phyloP scores from a whole-genome alignment of 2,888 invertebrate species.

The Baronia brevicornis region DNA sequence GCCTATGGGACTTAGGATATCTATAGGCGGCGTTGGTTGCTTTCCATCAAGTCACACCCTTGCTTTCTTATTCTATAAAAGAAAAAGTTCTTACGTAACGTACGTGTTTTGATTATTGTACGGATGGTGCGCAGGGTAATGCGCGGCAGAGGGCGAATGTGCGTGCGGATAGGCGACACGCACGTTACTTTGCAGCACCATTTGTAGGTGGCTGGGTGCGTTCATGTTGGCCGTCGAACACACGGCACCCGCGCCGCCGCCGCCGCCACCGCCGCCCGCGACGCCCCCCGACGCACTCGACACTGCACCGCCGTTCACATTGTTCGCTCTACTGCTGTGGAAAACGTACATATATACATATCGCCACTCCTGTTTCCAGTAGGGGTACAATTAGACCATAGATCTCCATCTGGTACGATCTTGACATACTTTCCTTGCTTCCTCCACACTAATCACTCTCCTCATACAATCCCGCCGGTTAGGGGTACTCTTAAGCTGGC shows the following conservation, averaged over 20 bases:
- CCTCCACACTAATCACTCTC: too few relatives aligned
- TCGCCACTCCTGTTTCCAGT: too few relatives aligned
- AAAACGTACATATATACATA: not conserved
- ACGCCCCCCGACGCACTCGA: constrained; percentile 20
- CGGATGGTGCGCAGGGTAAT: constrained; percentile 37
- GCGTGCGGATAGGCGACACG: constrained; percentile 37
- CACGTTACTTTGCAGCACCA: constrained; percentile 61
- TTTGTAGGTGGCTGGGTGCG: constrained; percentile 58
- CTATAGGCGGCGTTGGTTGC: too few relatives aligned
- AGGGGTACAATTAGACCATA: constrained; percentile 5
- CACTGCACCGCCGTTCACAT: constrained; percentile 43
- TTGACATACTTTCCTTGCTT: too few relatives aligned
- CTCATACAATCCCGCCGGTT: too few relatives aligned
- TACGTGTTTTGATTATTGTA: constrained; percentile 42
- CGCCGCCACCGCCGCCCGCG: constrained; percentile 19
- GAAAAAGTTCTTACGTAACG: too few relatives aligned
- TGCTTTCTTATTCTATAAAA: too few relatives aligned
- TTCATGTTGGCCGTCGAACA: constrained; percentile 15
- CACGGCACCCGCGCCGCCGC: constrained; percentile 14
- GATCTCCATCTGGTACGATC: too few relatives aligned
- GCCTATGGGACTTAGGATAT: too few relatives aligned
- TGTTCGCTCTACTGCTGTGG: constrained; percentile 34
- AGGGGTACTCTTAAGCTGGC: too few relatives aligned
- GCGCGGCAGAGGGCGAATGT: constrained; percentile 43
- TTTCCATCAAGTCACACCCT: too few relatives aligned